Evolutionary conservation across 64 coral and sea anemone genomes (phyloP).

Genomic region (Montipora efflorescens): DNA sequence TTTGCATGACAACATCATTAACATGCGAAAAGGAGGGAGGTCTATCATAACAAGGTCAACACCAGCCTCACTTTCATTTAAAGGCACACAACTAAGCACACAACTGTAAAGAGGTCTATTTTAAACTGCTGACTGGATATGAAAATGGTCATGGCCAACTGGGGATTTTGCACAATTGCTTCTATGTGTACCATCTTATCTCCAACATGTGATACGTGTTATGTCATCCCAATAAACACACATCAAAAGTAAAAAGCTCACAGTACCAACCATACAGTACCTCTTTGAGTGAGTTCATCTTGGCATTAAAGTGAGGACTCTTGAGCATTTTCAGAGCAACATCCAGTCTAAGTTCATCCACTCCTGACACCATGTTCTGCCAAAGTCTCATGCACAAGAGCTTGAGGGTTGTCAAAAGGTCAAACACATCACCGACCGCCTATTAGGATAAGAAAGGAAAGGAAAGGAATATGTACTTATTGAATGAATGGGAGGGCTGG

Average conservation of each 20-base stretch:
- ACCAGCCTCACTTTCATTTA: too few species aligned
- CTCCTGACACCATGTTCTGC: slow-evolving; percentile 82
- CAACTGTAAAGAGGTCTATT: background rate
- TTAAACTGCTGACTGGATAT: too few species aligned
- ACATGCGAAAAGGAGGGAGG: too few species aligned
- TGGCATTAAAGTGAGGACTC: slow-evolving; percentile 95
- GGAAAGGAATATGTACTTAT: background rate
- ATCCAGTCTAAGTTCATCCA: slow-evolving; percentile 89
- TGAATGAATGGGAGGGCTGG: too few species aligned
- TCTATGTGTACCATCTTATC: too few species aligned
- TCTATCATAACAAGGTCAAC: too few species aligned
- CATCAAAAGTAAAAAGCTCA: too few species aligned
- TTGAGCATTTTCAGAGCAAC: slow-evolving; percentile 95
- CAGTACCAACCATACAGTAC: slow-evolving; percentile 15
- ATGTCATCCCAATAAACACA: too few species aligned
- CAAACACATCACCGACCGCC: slow-evolving; percentile 94
- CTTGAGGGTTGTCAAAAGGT: slow-evolving; percentile 87
- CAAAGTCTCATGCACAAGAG: slow-evolving; percentile 88
- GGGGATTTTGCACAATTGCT: too few species aligned
- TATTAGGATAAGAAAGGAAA: slow-evolving; percentile 36
- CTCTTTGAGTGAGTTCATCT: slow-evolving; percentile 97
- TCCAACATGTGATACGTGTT: too few species aligned
- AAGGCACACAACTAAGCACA: background rate
- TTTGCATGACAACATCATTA: too few species aligned
- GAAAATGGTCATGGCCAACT: too few species aligned